Percentiles rank a stretch among this genome's conserved stretches.
phyloP scores from a whole-genome alignment of 2,113 vertebrate genomes.

The Chaetura pelagica region DNA sequence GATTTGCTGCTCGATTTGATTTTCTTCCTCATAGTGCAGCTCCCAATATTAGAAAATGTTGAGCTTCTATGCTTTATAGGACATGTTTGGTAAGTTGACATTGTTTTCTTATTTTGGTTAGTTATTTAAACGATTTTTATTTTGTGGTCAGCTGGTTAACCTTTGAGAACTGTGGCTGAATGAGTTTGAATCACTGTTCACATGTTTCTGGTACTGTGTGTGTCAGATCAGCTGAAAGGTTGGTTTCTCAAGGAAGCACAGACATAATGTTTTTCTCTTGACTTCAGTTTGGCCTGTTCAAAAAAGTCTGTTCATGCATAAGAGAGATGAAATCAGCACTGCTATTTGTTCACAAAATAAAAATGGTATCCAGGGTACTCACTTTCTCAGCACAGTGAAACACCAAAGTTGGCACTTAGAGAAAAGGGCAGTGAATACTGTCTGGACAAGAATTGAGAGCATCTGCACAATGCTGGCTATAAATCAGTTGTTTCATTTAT shows the following conservation, averaged over 20 bases:
- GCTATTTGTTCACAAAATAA: not conserved
- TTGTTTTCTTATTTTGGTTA: not conserved
- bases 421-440: not conserved
- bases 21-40: not conserved
- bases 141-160: not conserved
- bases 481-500: not conserved
- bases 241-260: not conserved
- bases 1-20: constrained; percentile 2
- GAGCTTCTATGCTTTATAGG: not conserved
- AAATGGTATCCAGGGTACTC: not conserved
- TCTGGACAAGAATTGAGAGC: not conserved
- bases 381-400: not conserved
- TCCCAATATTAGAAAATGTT: not conserved
- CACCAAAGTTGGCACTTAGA: not conserved
- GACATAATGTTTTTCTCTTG: not conserved
- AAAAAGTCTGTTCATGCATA: not conserved
- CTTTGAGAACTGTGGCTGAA: not conserved
- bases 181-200: not conserved
- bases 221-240: not conserved
- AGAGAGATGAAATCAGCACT: not conserved
- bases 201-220: not conserved
- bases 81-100: not conserved
- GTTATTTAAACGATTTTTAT: not conserved
- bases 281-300: not conserved
- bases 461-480: not conserved